phyloP scores from a whole-genome alignment of 2,888 invertebrate genomes.

The Polydrusus cervinus region DNA sequence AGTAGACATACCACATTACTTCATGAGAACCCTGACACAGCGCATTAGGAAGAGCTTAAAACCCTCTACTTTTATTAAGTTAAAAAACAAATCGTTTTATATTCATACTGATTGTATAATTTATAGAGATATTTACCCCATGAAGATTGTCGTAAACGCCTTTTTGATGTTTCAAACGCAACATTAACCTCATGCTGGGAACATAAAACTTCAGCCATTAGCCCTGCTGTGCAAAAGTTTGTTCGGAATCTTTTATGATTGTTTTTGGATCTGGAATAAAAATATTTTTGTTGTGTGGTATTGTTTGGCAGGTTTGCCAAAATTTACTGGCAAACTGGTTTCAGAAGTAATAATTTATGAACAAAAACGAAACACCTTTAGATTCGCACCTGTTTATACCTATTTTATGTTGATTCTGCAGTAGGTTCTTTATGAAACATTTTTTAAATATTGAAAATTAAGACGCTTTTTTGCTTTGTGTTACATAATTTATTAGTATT shows the following conservation, averaged over 20 bases:
- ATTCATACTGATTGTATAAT: conserved; percentile 53
- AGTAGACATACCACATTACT: background rate
- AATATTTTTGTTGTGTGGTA: conserved; percentile 51
- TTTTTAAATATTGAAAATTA: too few species aligned
- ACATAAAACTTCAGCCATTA: conserved; percentile 51
- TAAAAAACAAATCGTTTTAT: conserved; percentile 52
- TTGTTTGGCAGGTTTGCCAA: conserved; percentile 46
- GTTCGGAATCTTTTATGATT: conserved; percentile 48
- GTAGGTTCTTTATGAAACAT: too few species aligned
- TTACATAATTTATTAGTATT: too few species aligned
- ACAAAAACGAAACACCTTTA: background rate
- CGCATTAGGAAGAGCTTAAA: conserved; percentile 16
- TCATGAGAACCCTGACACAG: background rate
- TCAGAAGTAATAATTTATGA: background rate
- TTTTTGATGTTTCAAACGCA: conserved; percentile 55
- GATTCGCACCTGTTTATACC: too few species aligned
- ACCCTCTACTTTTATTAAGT: conserved; percentile 40
- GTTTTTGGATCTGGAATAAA: conserved; percentile 51
- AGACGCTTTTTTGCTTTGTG: too few species aligned
- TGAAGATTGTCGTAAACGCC: conserved; percentile 54
- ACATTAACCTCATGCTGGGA: conserved; percentile 53
- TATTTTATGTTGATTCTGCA: too few species aligned
- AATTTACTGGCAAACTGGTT: conserved; percentile 34
- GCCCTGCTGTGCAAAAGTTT: conserved; percentile 46
- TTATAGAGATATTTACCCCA: conserved; percentile 56